phyloP scores from a whole-genome alignment of 2,888 invertebrate species.

The Dexiosoma caninum region DNA sequence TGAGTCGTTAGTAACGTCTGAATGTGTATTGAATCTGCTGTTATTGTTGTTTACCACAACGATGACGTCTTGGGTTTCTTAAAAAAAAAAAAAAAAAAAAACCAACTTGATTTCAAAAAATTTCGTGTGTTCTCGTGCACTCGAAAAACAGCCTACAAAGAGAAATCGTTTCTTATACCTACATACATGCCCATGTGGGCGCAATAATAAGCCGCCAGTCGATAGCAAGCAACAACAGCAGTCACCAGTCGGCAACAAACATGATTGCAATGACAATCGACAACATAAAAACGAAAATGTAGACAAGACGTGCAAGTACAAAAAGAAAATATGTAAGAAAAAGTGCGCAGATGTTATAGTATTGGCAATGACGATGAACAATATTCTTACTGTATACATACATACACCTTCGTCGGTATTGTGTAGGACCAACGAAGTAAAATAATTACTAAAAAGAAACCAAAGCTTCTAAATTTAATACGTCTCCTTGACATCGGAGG shows the following conservation, averaged over 20 bases:
- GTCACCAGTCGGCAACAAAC: conserved; percentile 26
- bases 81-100: background rate
- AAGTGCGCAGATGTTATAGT: background rate
- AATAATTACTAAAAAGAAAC: no score
- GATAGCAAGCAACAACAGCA: background rate
- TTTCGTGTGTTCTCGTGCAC: conserved; percentile 24
- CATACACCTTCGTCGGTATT: no score
- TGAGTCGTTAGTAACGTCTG: conserved; percentile 1
- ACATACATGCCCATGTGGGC: conserved; percentile 54
- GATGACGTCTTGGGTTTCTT: conserved; percentile 30
- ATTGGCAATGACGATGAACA: background rate
- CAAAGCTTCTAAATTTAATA: no score
- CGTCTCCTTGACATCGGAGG: no score
- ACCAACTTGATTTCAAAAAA: background rate
- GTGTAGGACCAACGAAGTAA: no score
- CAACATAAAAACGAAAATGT: background rate
- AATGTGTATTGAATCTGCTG: background rate
- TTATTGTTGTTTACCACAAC: conserved; percentile 5
- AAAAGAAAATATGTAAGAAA: background rate
- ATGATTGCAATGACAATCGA: conserved; percentile 14
- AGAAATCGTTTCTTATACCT: conserved; percentile 50
- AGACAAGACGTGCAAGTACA: background rate
- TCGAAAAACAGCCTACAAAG: conserved; percentile 38
- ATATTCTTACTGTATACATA: no score
- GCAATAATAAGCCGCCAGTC: conserved; percentile 34